Base-by-base conservation (phyloP, 1,140 invertebrate species). In the Drosophila ercepeae region DNA sequence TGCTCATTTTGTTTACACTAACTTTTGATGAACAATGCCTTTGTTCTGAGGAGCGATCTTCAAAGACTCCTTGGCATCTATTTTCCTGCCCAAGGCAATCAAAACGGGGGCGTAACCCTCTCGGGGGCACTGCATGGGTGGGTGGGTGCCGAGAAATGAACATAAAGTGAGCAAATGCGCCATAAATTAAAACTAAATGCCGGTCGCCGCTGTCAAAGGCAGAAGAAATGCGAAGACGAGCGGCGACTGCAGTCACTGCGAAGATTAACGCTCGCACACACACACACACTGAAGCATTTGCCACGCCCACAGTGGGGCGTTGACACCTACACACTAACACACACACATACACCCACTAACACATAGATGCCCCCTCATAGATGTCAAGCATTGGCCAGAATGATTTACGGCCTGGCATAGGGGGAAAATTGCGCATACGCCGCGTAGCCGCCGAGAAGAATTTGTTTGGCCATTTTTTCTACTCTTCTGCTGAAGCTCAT, bases 171-270 rank as follows among this genome's bases (percentile, higher is more conserved):
- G 54, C 70, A 68, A 88, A 82, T 75, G 70, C 57, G 77, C 82
- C 82, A 88, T 88, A 88, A 88, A 88, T 88, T 88, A 88, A 89
- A 88, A 88, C 78, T 88, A 88, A 88, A 88, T 88, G 82, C 82
- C 82, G 61, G 61, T 61, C 70, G 77, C 21, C 11, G 64, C 78
- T 83, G 78, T 83, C 78, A 84, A 48, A 67, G 82, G 70, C 82
- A 86, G 73, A 69, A 61, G 67, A 61, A 72, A 52, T 52, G 54
- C 55, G 51, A 65, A 49, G 64, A 75, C 75, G 74, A 68, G 52
- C 74, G 79, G 74, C 70, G 76, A 86, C 81, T 86, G 79, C 79
- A 76, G 58, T 64, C 61, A 58, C 64, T 44, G 36, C 65, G 42
- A 72, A 84, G 81, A 86, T 84, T 84, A 84, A 86, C 81, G 59